Evolutionary conservation across 1,140 invertebrate species (phyloP).

Genomic region (Bilobella aurantiaca): DNA sequence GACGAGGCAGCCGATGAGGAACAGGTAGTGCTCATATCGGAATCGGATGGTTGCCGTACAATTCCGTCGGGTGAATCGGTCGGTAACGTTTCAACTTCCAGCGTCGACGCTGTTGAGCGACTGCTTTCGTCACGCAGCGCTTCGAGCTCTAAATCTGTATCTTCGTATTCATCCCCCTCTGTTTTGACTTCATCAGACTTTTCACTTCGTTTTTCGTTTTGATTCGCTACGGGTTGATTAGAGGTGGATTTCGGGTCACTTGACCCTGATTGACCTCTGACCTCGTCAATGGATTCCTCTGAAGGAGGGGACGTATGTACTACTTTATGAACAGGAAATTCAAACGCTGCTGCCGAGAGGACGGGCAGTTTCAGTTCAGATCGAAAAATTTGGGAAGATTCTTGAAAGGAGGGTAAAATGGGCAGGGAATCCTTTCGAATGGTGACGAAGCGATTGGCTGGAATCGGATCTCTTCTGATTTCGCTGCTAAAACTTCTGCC

Average conservation of each 20-base stretch:
- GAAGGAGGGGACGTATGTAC: not conserved
- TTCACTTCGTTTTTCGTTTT: not conserved
- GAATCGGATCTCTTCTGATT: not conserved
- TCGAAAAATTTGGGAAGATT: not conserved
- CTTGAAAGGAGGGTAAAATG: not conserved
- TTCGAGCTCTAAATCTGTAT: conserved; percentile 1
- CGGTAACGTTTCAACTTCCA: not conserved
- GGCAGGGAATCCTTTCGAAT: not conserved
- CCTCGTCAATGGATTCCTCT: not conserved
- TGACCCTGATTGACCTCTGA: not conserved
- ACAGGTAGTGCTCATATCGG: not conserved
- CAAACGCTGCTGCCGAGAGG: not conserved
- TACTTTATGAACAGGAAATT: conserved; percentile 6
- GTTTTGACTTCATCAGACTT: not conserved
- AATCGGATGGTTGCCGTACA: not conserved
- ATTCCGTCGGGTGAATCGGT: not conserved
- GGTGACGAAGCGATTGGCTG: no score
- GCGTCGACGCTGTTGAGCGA: not conserved
- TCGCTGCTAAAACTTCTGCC: not conserved
- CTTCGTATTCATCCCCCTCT: not conserved
- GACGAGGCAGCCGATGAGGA: not conserved
- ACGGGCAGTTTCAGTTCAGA: not conserved
- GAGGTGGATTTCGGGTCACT: not conserved
- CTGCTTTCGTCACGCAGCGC: not conserved
- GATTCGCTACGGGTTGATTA: not conserved